Evolutionary conservation across 2,888 invertebrate species (phyloP).

Genomic region (Drosophila stalkeri): DNA sequence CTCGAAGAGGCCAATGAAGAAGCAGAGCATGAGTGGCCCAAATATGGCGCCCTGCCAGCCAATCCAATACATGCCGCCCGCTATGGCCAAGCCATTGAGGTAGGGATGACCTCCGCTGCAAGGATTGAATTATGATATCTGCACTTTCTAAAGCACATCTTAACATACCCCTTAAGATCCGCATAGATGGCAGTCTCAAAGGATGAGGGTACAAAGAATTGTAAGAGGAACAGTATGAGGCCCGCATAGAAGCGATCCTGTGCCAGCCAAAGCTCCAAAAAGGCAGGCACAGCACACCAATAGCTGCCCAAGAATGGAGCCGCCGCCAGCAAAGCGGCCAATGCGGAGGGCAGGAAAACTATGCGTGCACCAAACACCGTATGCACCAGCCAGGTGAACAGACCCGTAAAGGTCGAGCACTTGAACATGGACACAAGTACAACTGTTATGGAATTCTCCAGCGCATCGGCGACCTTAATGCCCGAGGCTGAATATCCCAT

Average conservation of each 20-base stretch:
- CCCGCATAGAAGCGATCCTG: slow-evolving; percentile 94
- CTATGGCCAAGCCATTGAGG: slow-evolving; percentile 97
- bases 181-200: slow-evolving; percentile 98
- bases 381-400: slow-evolving; percentile 99
- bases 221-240: slow-evolving; percentile 91
- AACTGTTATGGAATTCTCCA: slow-evolving; percentile 95
- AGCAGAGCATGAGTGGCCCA: slow-evolving; percentile 97
- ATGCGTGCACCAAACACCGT: slow-evolving; percentile 97
- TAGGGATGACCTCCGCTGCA: slow-evolving; percentile 96
- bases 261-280: slow-evolving; percentile 97
- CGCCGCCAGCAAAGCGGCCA: slow-evolving; percentile 97
- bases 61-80: slow-evolving; percentile 98
- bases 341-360: slow-evolving; percentile 94
- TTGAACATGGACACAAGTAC: slow-evolving; percentile 98
- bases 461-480: slow-evolving; percentile 91
- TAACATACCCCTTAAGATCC: slow-evolving; percentile 95
- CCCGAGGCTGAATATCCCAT: slow-evolving; percentile 91
- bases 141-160: not conserved
- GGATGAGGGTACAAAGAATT: slow-evolving; percentile 94
- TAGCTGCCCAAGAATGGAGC: slow-evolving; percentile 98
- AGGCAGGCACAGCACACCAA: slow-evolving; percentile 97
- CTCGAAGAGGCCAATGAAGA: slow-evolving; percentile 96
- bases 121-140: not conserved
- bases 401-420: slow-evolving; percentile 98
- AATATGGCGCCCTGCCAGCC: slow-evolving; percentile 98